These are phyloP conservation scores for Nomada ferruginata DNA, from an alignment of 2,888 invertebrate genomes.

Conservation along the genomic window DNA sequence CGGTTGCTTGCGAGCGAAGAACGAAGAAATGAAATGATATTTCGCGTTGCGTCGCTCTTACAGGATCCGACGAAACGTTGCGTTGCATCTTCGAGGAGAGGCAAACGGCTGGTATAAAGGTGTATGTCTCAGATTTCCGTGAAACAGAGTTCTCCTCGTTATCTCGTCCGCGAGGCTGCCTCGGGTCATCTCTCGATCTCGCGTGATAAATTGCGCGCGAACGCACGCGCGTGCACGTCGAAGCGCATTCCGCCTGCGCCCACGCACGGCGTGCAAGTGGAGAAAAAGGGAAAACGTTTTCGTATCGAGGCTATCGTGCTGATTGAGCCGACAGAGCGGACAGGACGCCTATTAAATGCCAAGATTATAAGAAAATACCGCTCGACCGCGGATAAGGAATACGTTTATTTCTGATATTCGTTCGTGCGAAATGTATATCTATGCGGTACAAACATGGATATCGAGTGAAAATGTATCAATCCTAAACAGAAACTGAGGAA, in stretches of 20 bases:
- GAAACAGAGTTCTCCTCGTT: conserved; percentile 71
- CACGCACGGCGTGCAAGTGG: conserved; percentile 7
- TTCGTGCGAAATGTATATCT: too few species aligned
- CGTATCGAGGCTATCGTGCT: not conserved
- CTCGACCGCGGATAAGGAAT: too few species aligned
- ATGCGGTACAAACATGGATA: too few species aligned
- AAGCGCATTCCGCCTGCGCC: conserved; percentile 61
- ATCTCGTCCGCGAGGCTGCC: conserved; percentile 67
- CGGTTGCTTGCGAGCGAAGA: conserved; percentile 28
- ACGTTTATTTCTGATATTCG: too few species aligned
- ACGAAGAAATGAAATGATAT: conserved; percentile 47
- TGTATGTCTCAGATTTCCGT: conserved; percentile 71
- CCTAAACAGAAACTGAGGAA: too few species aligned
- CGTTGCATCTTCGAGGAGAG: conserved; percentile 19
- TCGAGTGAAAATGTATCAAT: not conserved
- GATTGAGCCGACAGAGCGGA: not conserved
- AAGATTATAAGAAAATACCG: not conserved
- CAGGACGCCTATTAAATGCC: not conserved
- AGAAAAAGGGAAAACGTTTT: conserved; percentile 9
- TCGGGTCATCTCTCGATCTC: conserved; percentile 68
- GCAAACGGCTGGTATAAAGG: conserved; percentile 57
- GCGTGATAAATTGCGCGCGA: conserved; percentile 74
- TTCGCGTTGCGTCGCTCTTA: conserved; percentile 37
- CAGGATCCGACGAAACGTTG: conserved; percentile 40
- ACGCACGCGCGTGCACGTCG: conserved; percentile 66